phyloP scores from a whole-genome alignment of 1,140 invertebrate species.

The Agrilus planipennis region DNA sequence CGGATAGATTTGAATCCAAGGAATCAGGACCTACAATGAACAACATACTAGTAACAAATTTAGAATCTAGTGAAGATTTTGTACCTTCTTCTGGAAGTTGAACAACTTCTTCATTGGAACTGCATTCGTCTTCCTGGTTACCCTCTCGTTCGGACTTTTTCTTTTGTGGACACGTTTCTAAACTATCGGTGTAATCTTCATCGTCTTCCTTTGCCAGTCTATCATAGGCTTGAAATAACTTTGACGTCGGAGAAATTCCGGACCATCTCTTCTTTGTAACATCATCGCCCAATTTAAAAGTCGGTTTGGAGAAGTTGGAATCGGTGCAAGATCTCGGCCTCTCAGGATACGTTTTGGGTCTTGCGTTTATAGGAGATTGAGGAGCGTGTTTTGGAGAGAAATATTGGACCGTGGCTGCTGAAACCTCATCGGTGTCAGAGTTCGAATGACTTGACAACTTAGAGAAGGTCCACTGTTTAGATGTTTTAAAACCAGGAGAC shows the following conservation, averaged over 20 bases:
- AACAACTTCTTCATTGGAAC: conserved; percentile 4
- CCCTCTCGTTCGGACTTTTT: not conserved
- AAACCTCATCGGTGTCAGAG: conserved; percentile 34
- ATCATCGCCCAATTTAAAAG: conserved; percentile 42
- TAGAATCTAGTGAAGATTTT: conserved; percentile 23
- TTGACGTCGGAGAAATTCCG: conserved; percentile 54
- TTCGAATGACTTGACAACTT: conserved; percentile 36
- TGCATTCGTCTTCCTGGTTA: conserved; percentile 1
- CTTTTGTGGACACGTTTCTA: conserved; percentile 39
- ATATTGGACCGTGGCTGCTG: conserved; percentile 24
- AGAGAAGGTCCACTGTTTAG: conserved; percentile 41
- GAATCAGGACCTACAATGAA: too few species aligned
- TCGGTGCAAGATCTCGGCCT: conserved; percentile 58
- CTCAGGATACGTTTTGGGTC: conserved; percentile 40
- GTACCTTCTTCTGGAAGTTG: conserved; percentile 29
- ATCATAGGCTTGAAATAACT: conserved; percentile 58
- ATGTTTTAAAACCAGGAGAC: not conserved
- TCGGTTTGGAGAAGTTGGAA: conserved; percentile 35
- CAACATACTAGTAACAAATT: conserved; percentile 18
- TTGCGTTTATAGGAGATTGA: too few species aligned
- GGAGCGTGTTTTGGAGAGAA: conserved; percentile 31
- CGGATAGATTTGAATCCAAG: conserved; percentile 26
- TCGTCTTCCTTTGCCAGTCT: conserved; percentile 52
- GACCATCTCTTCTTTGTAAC: conserved; percentile 59
- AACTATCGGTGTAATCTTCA: conserved; percentile 63